Conservation (phyloP, 1,140 invertebrate species). For the Leptinotarsa undecemlineata region DNA sequence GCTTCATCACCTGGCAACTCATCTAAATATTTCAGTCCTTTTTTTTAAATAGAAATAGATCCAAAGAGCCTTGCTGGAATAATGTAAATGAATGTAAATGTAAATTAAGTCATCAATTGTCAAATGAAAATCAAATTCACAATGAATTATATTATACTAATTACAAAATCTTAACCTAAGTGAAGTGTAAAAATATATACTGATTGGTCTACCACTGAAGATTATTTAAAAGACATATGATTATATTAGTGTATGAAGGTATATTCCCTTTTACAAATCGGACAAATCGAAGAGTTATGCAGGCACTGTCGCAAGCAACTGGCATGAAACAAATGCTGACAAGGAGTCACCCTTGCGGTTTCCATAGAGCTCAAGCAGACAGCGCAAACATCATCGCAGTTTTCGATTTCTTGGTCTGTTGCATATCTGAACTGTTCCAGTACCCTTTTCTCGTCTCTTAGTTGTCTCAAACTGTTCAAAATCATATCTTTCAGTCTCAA, state of each 20-base stretch:
- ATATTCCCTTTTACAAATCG: conserved; percentile 69
- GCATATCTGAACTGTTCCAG: conserved; percentile 68
- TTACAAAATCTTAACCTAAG: not conserved
- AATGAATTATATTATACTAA: not conserved
- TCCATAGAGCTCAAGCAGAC: conserved; percentile 73
- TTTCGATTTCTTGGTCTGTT: conserved; percentile 65
- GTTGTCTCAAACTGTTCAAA: conserved; percentile 58
- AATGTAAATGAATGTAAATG: too few species aligned
- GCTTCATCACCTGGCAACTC: too few species aligned
- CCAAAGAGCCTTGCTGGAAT: too few species aligned
- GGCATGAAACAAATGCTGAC: conserved; percentile 77
- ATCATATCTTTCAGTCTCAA: conserved; percentile 67
- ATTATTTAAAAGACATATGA: not conserved
- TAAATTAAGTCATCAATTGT: too few species aligned
- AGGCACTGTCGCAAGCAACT: conserved; percentile 73
- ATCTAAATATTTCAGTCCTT: too few species aligned
- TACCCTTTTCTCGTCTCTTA: conserved; percentile 64
- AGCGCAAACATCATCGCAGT: conserved; percentile 75
- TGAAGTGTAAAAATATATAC: conserved; percentile 7
- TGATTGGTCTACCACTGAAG: not conserved
- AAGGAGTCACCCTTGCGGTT: conserved; percentile 72
- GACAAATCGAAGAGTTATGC: conserved; percentile 69
- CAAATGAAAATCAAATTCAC: not conserved
- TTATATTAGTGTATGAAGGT: conserved; percentile 51
- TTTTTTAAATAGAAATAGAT: too few species aligned